Base-by-base conservation (phyloP, 2,888 invertebrate genomes). In the Asteroscopus sphinx region DNA sequence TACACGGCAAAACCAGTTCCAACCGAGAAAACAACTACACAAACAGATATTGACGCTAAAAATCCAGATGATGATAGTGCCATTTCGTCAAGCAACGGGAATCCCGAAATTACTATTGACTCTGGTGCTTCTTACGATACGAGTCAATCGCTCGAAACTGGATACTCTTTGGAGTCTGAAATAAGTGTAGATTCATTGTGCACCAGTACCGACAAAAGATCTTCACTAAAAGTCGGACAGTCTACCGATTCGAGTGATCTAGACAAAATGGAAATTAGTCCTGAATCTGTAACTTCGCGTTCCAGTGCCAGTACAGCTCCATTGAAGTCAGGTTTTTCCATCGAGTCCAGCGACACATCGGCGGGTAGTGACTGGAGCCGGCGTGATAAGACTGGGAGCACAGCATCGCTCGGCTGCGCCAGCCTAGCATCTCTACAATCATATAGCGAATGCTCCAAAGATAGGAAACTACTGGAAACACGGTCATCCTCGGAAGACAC, bases 211-310 rank as follows among this genome's bases (percentile, higher is more conserved):
- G 95, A 95, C 65, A 95, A 95, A 61, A 89, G 95, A 36, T 95
- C 95, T 0, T 96, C 96, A 6, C 85, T 96, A 39, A 95, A 95
- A 79, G 95, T 95, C 1, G 95, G 96, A 0, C 95, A 96, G 64
- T 96, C 96, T 0, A 95, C 96, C 8, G 96, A 96, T 77, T 96
- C 96, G 0, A 96, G 96, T 73, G 96, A 96, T 65, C 94, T 96
- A 21, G 95, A 94, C 47, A 95, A 95, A 79, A 94, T 93, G 94
- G 94, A 94, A 80, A 95, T 93, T 44, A 95, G 94, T 75, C 95
- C 93, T 1, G 95, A 94, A 76, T 94, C 94, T 1, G 79, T 94
- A 36, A 94, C 94, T 0, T 94, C 94, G 3, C 88, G 94, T 17
- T 94, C 94, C 1, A 94, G 94, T 69, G 86, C 92, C 3, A 93